phyloP scores from a whole-genome alignment of 2,113 vertebrate genomes.

The Corynorhinus townsendii region DNA sequence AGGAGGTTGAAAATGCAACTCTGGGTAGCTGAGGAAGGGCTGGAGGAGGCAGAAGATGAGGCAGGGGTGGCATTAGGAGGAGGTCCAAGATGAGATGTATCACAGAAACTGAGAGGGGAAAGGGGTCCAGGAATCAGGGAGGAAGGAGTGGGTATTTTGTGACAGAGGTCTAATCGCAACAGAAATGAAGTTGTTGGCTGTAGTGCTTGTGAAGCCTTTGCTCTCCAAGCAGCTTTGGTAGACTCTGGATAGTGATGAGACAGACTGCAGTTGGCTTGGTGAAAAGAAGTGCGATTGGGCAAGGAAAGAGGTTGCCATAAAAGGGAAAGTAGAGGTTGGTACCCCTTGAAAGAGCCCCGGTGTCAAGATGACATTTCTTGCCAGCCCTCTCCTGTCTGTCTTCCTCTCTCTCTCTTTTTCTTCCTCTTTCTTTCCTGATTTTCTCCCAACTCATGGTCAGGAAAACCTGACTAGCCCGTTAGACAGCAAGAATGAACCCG shows the following conservation, averaged over 20 bases:
- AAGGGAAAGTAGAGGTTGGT: too few relatives aligned
- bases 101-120: background rate
- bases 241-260: background rate
- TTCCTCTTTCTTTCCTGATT: background rate
- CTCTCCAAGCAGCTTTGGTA: background rate
- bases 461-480: background rate
- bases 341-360: background rate
- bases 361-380: background rate
- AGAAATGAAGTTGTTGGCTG: background rate
- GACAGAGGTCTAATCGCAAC: background rate
- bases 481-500: background rate
- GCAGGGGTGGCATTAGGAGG: background rate
- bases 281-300: background rate
- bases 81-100: background rate
- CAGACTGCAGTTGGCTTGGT: background rate
- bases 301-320: background rate
- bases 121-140: background rate
- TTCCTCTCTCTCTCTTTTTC: background rate
- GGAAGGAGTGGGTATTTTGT: fast-evolving
- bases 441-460: background rate
- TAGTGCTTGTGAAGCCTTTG: background rate
- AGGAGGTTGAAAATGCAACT: background rate
- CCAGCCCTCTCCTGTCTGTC: background rate
- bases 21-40: background rate
- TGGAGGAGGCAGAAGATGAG: background rate